Evolutionary conservation across 2,888 invertebrate genomes (phyloP), one percentile per base, ranked within the genome.

Genomic region (Cheilosia impressa): DNA sequence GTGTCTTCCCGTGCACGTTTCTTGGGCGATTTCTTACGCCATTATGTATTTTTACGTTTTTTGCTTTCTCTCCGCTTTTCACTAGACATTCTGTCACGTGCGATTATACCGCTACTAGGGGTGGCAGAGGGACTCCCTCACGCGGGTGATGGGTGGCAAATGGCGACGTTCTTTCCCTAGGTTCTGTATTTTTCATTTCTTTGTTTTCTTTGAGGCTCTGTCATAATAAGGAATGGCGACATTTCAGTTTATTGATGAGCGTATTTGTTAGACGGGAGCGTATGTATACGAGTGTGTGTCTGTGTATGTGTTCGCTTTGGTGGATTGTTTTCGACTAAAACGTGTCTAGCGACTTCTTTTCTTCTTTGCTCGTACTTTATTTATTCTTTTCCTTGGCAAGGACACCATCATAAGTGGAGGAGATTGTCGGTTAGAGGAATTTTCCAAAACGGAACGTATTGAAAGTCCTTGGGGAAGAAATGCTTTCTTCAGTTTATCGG

Each of bases 231-330:
- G 81, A 85, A 81, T 81, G 81, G 80, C 81, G 85, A 85, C 81
- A 85, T 85, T 81, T 81, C 85, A 81, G 85, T 85, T 85, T 85
- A 85, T 85, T 85, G 85, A 85, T 85, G 81, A 85, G 72, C 66
- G 85, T 85, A 85, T 80, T 85, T 81, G 76, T 72, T 71, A 45
- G 71, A 45, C 41, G 19, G 41, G 47, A 43, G 38, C 58, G 38
- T 31, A 2, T 31, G 41, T 63, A 19, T 65, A 27, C 47, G 66
- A 50, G 41, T 17, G 45, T 24, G 4, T 52, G n/a, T 15, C 13
- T 69, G 19, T 43, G 15, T 34, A 6, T 6, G 17, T 55, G 5
- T 31, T 57, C 50, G 43, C 17, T 63, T 13, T 50, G 41, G 10
- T 22, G 62, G 34, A 58, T 60, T 79, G 84, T 84, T 79, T 84